A percentile compares a stretch with the other conserved stretches of the same genome.
Evolutionary conservation across 2,888 invertebrate genomes (phyloP).

Genomic region (Hipparchia sbordonii): DNA sequence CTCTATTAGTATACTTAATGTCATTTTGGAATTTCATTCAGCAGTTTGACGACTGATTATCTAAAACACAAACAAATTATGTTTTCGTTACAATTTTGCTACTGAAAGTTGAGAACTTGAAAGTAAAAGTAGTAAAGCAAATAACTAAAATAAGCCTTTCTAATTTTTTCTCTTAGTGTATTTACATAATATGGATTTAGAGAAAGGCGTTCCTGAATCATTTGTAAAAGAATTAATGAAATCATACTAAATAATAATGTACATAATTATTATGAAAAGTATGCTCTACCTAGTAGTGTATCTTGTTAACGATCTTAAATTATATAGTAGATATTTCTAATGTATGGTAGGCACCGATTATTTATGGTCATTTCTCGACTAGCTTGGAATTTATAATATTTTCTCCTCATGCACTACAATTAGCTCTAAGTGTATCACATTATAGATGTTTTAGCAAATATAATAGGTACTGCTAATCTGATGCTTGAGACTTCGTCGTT

Average conservation of each 20-base stretch:
- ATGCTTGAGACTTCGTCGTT: no score
- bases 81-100: conserved; percentile 2
- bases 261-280: not conserved
- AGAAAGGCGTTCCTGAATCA: conserved; percentile 62
- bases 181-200: conserved; percentile 55
- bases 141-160: conserved; percentile 52
- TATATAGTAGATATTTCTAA: not conserved
- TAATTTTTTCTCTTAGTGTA: conserved; percentile 45
- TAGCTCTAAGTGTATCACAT: not conserved
- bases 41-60: not conserved
- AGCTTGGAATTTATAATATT: not conserved
- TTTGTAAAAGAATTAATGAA: conserved; percentile 29
- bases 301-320: not conserved
- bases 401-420: not conserved
- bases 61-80: not conserved
- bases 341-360: not conserved
- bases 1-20: no score
- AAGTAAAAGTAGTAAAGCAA: conserved; percentile 23
- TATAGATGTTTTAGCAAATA: not conserved
- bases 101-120: conserved; percentile 37
- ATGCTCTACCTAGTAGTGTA: not conserved
- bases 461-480: not conserved
- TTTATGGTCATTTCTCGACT: not conserved
- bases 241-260: not conserved
- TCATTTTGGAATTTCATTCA: not conserved